Evolutionary conservation across 1,140 invertebrate species (phyloP).

Genomic region (Protaetia brevitarsis): DNA sequence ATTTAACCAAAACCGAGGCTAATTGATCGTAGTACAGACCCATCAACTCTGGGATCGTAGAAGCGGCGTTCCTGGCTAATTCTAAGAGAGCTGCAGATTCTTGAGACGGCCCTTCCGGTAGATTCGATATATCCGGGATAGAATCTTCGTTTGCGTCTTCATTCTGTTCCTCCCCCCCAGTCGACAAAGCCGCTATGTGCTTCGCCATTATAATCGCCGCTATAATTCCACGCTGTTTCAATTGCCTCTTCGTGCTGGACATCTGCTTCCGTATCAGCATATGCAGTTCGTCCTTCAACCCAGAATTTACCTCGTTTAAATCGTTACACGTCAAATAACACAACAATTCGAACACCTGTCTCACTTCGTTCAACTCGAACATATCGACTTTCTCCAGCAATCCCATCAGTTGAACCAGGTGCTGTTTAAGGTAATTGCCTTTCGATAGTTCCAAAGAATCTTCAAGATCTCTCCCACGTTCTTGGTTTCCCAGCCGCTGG

Average conservation of each 20-base stretch:
- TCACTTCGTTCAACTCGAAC: conserved; percentile 56
- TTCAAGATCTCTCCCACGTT: conserved; percentile 33
- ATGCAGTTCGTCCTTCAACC: conserved; percentile 59
- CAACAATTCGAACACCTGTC: conserved; percentile 53
- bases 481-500: conserved; percentile 31
- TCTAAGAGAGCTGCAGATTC: conserved; percentile 47
- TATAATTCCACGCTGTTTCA: conserved; percentile 52
- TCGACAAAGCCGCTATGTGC: conserved; percentile 1
- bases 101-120: conserved; percentile 45
- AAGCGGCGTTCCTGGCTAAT: conserved; percentile 42
- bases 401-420: conserved; percentile 50
- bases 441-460: conserved; percentile 30
- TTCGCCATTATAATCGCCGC: conserved; percentile 50
- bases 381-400: conserved; percentile 59
- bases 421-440: conserved; percentile 42
- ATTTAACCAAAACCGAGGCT: conserved; percentile 55
- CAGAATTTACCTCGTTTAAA: conserved; percentile 44
- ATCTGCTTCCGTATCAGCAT: conserved; percentile 63
- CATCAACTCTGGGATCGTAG: conserved; percentile 52
- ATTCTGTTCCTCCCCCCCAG: background rate
- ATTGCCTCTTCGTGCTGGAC: conserved; percentile 49
- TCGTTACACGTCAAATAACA: conserved; percentile 55
- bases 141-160: conserved; percentile 31
- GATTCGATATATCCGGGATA: conserved; percentile 33
- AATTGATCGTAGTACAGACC: conserved; percentile 74